Evolutionary conservation across 2,113 vertebrate genomes (phyloP).

Genomic region (Tragelaphus scriptus): DNA sequence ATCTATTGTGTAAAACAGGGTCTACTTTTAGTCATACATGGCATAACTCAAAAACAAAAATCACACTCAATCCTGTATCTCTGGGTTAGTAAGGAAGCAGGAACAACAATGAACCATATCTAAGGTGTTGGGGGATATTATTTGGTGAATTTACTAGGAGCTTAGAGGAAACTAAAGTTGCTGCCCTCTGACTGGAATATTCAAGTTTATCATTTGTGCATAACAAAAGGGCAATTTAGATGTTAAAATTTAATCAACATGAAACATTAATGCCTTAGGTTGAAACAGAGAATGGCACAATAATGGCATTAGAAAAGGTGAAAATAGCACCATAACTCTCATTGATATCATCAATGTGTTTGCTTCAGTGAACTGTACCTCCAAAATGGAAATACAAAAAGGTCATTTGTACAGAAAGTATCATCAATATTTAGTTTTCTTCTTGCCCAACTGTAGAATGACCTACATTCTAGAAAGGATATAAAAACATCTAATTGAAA

Average conservation of each 20-base stretch:
- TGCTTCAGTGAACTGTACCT: no score
- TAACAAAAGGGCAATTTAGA: slow-evolving; percentile 64
- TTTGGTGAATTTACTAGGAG: slow-evolving; percentile 41
- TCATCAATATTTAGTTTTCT: no score
- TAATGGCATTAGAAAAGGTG: slow-evolving; percentile 56
- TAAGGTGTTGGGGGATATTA: background rate
- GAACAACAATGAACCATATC: slow-evolving; percentile 19
- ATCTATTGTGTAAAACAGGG: background rate
- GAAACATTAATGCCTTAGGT: slow-evolving; percentile 61
- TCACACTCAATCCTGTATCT: background rate
- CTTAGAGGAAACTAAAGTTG: slow-evolving; percentile 32
- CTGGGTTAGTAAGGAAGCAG: background rate
- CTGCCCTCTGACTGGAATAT: slow-evolving; percentile 39
- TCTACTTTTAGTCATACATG: background rate
- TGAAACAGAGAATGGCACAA: slow-evolving; percentile 48
- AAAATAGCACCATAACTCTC: no score
- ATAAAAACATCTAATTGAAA: no score
- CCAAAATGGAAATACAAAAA: no score
- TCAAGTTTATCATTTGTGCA: slow-evolving; percentile 57
- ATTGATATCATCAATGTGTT: no score
- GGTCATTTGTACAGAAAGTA: no score
- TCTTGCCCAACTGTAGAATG: no score
- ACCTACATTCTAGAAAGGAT: no score
- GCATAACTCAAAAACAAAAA: background rate
- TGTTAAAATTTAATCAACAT: slow-evolving; percentile 71